Evolutionary conservation across 2,113 vertebrate genomes (phyloP).

Genomic region (Psittacula cyanocephala): DNA sequence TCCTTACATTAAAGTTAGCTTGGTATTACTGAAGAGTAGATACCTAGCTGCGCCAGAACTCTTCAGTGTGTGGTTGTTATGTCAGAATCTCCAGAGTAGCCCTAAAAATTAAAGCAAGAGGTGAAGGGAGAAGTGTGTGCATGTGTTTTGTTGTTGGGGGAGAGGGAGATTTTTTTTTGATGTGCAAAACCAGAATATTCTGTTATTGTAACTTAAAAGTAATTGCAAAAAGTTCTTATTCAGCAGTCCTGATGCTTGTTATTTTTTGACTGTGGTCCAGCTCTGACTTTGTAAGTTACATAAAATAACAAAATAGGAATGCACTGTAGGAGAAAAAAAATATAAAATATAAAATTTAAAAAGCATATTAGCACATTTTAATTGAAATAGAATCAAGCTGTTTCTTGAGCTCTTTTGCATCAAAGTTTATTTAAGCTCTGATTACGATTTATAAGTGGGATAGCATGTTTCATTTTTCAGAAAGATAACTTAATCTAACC

Average conservation of each 20-base stretch:
- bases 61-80: background rate
- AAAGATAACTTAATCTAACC: background rate
- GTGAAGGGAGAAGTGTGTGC: background rate
- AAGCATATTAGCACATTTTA: background rate
- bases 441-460: background rate
- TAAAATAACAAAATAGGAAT: background rate
- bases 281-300: background rate
- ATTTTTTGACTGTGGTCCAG: background rate
- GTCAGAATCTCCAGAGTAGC: background rate
- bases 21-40: background rate
- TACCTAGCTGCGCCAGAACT: background rate
- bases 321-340: background rate
- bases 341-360: background rate
- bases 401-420: background rate
- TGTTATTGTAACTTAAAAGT: background rate
- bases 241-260: background rate
- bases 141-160: background rate
- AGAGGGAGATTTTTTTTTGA: background rate
- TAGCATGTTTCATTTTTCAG: background rate
- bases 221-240: background rate
- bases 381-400: background rate
- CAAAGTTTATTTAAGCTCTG: background rate
- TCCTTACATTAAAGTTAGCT: background rate
- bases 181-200: background rate
- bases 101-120: background rate